Evolutionary conservation across 2,888 invertebrate species (phyloP), one percentile per base, ranked within the genome.

Genomic region (Drosophila buzzatii): DNA sequence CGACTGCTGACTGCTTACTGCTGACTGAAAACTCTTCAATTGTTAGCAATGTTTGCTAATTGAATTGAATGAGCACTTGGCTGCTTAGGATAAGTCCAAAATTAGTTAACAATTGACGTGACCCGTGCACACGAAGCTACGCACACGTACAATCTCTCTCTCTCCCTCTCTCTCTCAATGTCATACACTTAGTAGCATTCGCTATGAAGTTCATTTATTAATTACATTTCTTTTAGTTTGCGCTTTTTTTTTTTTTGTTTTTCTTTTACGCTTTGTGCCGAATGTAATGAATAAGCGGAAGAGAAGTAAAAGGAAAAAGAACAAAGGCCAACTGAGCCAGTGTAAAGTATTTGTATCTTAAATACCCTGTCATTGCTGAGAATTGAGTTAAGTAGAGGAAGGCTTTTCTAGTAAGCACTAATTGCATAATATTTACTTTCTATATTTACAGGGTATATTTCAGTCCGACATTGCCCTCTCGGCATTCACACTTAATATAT

Each of bases 61-160:
- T 72, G 70, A 72, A 76, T 59, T 72, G 59, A 72, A 72, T 45
- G 70, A 75, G 14, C 76, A 75, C 70, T 68, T 51, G 7, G 70
- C 58, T 44, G 59, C 72, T 60, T 70, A 76, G 72, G 70, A 76
- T 69, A 75, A 58, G 44, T 65, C 55, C 49, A 35, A 73, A 60
- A 76, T 76, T 60, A 70, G 76, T 70, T 69, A 56, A 72, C 70
- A 76, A 72, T 76, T 72, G 70, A 9, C 27, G 35, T 64, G 74
- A 64, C 65, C 65, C 47, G 44, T 18, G 39, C 73, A 72, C 44
- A 16, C 4, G 31, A 12, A 66, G 44, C 44, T 16, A 39, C 18
- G 23, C 16, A 37, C 37, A 35, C 53, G 60, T 37, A 10, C 7
- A 42, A 10, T 35, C 33, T 55, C 39, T 9, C 10, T 39, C 5